phyloP scores from a whole-genome alignment of 2,888 invertebrate genomes.

The Alsophila aescularia region DNA sequence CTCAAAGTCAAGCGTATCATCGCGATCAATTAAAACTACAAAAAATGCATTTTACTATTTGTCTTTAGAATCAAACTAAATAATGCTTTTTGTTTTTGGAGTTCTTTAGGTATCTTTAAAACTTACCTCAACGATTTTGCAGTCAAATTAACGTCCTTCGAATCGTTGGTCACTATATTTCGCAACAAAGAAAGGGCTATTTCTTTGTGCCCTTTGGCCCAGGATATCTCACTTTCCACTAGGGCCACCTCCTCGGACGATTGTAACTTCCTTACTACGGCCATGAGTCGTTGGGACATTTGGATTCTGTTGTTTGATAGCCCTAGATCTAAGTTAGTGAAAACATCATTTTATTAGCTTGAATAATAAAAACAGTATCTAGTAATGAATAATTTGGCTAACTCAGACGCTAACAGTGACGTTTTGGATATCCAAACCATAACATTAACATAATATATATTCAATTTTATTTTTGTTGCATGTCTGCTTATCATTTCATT shows the following conservation, averaged over 20 bases:
- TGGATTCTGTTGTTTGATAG: conserved; percentile 80
- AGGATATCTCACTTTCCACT: conserved; percentile 73
- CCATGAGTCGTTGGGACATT: conserved; percentile 81
- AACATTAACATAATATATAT: no score
- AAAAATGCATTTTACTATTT: no score
- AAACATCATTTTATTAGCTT: no score
- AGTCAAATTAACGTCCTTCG: conserved; percentile 54
- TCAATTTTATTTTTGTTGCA: no score
- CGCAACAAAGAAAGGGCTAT: conserved; percentile 74
- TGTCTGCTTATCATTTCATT: no score
- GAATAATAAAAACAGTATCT: conserved; percentile 10
- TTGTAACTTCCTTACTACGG: conserved; percentile 66
- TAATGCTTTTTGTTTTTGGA: no score
- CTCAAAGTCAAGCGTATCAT: no score
- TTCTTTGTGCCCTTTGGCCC: conserved; percentile 77
- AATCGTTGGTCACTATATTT: conserved; percentile 57
- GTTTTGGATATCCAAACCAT: no score
- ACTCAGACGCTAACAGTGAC: no score
- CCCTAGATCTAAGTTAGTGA: conserved; percentile 70
- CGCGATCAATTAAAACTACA: no score
- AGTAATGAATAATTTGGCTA: no score
- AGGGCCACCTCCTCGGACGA: conserved; percentile 62
- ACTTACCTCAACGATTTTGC: conserved; percentile 72
- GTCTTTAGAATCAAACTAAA: no score
- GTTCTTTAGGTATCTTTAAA: neutral